Evolutionary conservation across 1,140 invertebrate genomes (phyloP).

Genomic region (Mycetomoellerius zeteki): DNA sequence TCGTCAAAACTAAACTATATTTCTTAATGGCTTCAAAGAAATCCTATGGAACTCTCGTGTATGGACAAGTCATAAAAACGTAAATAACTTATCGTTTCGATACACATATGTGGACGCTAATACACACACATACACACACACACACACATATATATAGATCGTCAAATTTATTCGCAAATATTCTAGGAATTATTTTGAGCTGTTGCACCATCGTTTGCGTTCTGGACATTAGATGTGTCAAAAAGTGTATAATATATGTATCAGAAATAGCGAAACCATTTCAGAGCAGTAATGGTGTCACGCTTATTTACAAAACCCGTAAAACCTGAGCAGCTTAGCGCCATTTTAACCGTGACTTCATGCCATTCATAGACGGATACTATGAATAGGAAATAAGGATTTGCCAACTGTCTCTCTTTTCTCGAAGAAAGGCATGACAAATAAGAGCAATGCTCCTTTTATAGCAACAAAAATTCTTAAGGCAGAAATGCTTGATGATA

Average conservation of each 20-base stretch:
- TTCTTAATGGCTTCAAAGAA: conserved; percentile 30
- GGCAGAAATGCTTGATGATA: neutral
- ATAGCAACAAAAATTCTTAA: neutral
- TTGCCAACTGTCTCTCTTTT: conserved; percentile 8
- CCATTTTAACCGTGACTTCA: conserved; percentile 67
- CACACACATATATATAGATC: neutral
- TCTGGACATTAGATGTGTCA: neutral
- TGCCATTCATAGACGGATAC: conserved; percentile 28
- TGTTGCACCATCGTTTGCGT: neutral
- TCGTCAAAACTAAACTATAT: conserved; percentile 28
- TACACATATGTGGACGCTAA: neutral
- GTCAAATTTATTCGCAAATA: conserved; percentile 1
- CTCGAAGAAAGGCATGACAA: neutral
- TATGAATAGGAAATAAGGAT: conserved; percentile 31
- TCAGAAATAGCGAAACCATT: conserved; percentile 37
- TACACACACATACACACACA: neutral
- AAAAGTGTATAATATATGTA: conserved; percentile 26
- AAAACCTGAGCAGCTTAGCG: neutral
- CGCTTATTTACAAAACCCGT: conserved; percentile 72
- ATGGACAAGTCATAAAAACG: conserved; percentile 3
- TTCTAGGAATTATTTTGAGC: conserved; percentile 47
- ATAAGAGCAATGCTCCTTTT: neutral
- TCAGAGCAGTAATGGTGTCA: conserved; percentile 48
- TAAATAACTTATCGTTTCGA: conserved; percentile 19
- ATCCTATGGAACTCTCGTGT: neutral